phyloP scores from a whole-genome alignment of 2,113 vertebrate genomes.

The Protobothrops flavoviridis region DNA sequence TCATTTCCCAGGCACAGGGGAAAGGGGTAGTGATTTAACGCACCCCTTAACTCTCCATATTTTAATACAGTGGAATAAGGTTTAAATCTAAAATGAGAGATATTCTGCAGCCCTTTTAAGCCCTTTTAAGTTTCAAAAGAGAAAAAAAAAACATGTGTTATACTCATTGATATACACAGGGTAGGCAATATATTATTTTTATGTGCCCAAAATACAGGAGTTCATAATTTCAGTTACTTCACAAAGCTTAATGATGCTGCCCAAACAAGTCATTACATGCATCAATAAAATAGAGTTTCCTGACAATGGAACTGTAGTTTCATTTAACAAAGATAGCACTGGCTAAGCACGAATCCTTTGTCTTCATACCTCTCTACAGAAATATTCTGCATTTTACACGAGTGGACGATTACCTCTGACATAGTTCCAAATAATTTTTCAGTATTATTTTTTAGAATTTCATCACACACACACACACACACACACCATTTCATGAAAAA shows the following conservation, averaged over 20 bases:
- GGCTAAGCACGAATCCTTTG: not conserved
- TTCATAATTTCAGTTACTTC: slow-evolving; percentile 34
- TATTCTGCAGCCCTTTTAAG: not conserved
- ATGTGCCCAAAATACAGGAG: slow-evolving; percentile 15
- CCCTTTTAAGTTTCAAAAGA: not conserved
- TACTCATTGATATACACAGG: slow-evolving; percentile 10
- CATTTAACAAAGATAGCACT: not conserved
- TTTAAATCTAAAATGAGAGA: not conserved
- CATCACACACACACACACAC: not conserved
- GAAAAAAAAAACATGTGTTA: not conserved
- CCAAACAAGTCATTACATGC: slow-evolving; percentile 11
- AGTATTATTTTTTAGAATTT: not conserved
- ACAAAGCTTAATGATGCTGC: slow-evolving; percentile 24
- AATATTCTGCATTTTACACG: slow-evolving; percentile 20
- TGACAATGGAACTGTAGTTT: not conserved
- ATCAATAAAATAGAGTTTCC: slow-evolving; percentile 7
- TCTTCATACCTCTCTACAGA: not conserved
- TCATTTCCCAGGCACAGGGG: not conserved
- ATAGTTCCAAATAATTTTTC: not conserved
- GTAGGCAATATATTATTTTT: slow-evolving; percentile 25
- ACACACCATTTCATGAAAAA: not conserved
- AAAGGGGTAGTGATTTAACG: not conserved
- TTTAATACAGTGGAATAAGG: not conserved
- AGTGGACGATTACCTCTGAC: not conserved
- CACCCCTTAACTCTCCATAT: not conserved